These are phyloP conservation scores for Volucella inanis DNA, from an alignment of 2,888 invertebrate genomes.

Conservation along the genomic window DNA sequence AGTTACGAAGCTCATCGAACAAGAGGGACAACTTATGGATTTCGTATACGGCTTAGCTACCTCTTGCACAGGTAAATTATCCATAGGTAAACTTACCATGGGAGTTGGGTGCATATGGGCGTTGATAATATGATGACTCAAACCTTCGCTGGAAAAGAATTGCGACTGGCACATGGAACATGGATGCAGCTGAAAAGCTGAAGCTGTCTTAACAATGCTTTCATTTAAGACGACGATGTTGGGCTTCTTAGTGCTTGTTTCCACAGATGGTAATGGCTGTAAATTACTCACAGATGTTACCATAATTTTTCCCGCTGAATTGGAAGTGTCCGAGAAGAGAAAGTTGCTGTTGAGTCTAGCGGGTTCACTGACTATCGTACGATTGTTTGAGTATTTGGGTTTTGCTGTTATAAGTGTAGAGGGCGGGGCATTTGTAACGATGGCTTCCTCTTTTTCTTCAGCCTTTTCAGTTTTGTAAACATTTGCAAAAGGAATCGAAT, in stretches of 20 bases:
- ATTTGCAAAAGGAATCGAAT: slow-evolving; percentile 79
- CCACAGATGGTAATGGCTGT: slow-evolving; percentile 38
- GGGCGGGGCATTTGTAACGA: slow-evolving; percentile 39
- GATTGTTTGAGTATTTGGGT: slow-evolving; percentile 28
- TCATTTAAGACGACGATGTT: slow-evolving; percentile 83
- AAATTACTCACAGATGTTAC: slow-evolving; percentile 73
- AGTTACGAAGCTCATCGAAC: slow-evolving; percentile 41
- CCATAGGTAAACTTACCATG: slow-evolving; percentile 79
- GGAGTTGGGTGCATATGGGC: slow-evolving; percentile 75
- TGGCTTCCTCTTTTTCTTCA: slow-evolving; percentile 76
- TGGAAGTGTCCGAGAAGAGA: slow-evolving; percentile 17
- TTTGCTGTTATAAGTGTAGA: slow-evolving; percentile 55
- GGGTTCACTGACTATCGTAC: slow-evolving; percentile 33
- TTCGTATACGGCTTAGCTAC: slow-evolving; percentile 10
- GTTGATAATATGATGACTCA: slow-evolving; percentile 78
- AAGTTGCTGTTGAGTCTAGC: slow-evolving; percentile 34
- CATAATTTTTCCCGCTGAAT: slow-evolving; percentile 75
- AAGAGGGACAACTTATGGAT: slow-evolving; percentile 61
- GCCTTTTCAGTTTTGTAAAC: slow-evolving; percentile 81
- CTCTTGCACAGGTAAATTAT: slow-evolving; percentile 43
- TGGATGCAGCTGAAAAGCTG: slow-evolving; percentile 80
- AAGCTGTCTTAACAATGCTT: slow-evolving; percentile 81
- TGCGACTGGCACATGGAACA: slow-evolving; percentile 80
- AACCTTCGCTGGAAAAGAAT: slow-evolving; percentile 80
- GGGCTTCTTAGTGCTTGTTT: slow-evolving; percentile 76